Evolutionary conservation across 2,888 invertebrate species (phyloP), one percentile per base, ranked within the genome.

Genomic region (Pristionchus entomophagus): DNA sequence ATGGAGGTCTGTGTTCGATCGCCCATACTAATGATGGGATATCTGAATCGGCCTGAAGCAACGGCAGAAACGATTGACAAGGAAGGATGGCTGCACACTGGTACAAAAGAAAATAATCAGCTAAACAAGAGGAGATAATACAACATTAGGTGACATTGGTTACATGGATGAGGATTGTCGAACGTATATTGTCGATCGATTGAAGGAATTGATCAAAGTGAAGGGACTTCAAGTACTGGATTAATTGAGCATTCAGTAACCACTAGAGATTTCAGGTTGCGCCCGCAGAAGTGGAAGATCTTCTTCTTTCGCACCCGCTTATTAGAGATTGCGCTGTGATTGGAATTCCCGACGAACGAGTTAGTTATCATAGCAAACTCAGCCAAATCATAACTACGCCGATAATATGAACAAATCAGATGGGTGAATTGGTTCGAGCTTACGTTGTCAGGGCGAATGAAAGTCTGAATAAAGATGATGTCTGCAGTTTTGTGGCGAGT

Each of bases 211-310:
- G 19, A 92, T 92, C 86, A 93, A 92, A 87, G 92, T 92, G 22
- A 91, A 91, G 73, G 92, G 92, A 53, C 86, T 90, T 4, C 92
- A 92, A 88, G 92, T 92, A 84, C 29, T 0, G 8, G 29, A 35
- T 41, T 3, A 38, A 35, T 26, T 49, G 49, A 49, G 12, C 53
- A 3, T 14, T 49, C 26, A 45, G 3, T 12, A 29, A 73, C 59
- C 83, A 14, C n/a, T n/a, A 14, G n/a, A 35, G 8, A 29, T 73
- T 12, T 1, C 19, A 91, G 89, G 97, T 97, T 10, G 96, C 97
- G 0, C 97, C 97, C 2, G 97, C 97, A 0, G 97, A 97, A 94
- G 94, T 97, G 62, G 97, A 97, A 94, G 96, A 96, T n/a, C 92
- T 97, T 82, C 94, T 97, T 59, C 94, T 97, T 82, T 95, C 95